These are phyloP conservation scores for Smithornis capensis DNA, from an alignment of 2,113 vertebrate species.

Conservation along the genomic window DNA sequence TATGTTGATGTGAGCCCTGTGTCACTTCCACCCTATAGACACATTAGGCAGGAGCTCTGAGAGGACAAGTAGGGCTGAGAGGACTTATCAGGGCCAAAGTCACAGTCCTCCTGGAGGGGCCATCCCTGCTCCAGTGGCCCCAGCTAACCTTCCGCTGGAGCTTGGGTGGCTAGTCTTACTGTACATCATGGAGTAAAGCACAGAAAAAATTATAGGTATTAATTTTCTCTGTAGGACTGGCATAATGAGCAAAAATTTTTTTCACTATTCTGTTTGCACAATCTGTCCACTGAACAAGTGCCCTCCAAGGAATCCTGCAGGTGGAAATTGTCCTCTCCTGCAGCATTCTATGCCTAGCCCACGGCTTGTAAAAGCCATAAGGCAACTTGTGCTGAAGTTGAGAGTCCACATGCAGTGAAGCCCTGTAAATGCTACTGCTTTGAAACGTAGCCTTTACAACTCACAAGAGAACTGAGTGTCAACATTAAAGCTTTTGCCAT, in stretches of 20 bases:
- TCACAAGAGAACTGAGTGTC: background rate
- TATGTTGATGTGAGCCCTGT: background rate
- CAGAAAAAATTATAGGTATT: background rate
- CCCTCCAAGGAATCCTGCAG: background rate
- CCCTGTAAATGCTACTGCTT: background rate
- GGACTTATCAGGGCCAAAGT: background rate
- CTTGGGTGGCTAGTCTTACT: background rate
- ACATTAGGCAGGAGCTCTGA: background rate
- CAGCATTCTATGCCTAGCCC: accelerated
- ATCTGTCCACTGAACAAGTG: background rate
- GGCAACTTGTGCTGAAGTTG: background rate
- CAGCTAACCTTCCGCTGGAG: background rate
- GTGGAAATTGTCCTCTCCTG: background rate
- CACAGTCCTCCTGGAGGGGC: background rate
- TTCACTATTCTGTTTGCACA: background rate
- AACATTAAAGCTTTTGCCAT: background rate
- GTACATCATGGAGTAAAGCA: background rate
- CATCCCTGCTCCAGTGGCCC: background rate
- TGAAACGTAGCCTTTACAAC: background rate
- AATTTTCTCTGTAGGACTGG: background rate
- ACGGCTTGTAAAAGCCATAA: background rate
- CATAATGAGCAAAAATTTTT: background rate
- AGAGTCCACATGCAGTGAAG: background rate
- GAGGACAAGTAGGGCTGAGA: background rate
- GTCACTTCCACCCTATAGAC: background rate